These are phyloP conservation scores for Holacanthus passer DNA, from an alignment of 2,113 vertebrate species.

Conservation along the genomic window DNA sequence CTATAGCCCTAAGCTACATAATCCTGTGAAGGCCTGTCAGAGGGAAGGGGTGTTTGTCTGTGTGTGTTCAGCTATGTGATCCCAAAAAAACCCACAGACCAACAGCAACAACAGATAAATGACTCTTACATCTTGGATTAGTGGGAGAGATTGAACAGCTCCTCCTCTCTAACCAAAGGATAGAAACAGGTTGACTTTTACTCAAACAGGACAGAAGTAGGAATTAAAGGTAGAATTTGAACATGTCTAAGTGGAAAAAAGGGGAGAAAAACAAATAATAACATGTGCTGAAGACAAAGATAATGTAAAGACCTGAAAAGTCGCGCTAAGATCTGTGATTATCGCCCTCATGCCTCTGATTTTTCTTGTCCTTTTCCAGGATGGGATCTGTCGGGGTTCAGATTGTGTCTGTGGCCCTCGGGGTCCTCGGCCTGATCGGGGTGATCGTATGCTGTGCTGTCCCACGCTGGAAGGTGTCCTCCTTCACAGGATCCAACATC, in stretches of 20 bases:
- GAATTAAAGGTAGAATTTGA: not conserved
- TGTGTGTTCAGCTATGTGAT: constrained; percentile 13
- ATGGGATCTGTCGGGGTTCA: constrained; percentile 83
- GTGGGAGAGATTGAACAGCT: not conserved
- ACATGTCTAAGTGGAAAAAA: not conserved
- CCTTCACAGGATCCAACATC: constrained; percentile 82
- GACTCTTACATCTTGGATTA: not conserved
- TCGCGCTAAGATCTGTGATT: not conserved
- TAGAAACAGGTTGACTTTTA: not conserved
- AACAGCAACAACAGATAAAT: not conserved
- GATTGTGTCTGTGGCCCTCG: constrained; percentile 79
- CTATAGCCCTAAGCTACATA: constrained; percentile 43
- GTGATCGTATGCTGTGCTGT: constrained; percentile 79
- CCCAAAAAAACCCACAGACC: not conserved
- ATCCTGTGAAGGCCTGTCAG: constrained; percentile 58
- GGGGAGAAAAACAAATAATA: not conserved
- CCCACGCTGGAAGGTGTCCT: constrained; percentile 82
- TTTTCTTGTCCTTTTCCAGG: constrained; percentile 45
- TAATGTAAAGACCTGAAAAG: no score
- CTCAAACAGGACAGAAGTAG: not conserved
- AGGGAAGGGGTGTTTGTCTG: constrained; percentile 11
- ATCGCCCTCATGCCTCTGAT: not conserved
- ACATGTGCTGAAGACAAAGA: not conserved
- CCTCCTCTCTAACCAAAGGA: not conserved
- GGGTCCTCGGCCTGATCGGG: constrained; percentile 82